Conservation (phyloP, 2,888 invertebrate genomes). For the Xestia c-nigrum region DNA sequence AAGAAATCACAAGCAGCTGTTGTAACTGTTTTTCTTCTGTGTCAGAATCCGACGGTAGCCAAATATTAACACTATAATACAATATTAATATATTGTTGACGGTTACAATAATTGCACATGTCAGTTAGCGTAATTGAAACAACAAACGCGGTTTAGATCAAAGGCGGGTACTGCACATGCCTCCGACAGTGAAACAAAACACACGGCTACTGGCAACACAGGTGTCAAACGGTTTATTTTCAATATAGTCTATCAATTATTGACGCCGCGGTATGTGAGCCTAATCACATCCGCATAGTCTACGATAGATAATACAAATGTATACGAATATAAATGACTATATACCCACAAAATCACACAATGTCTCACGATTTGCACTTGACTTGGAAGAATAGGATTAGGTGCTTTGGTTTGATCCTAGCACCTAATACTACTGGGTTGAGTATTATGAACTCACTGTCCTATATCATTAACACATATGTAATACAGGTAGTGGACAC, state of each 20-base stretch:
- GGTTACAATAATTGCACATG: conserved; percentile 35
- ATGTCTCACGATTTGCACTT: neutral
- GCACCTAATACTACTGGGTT: neutral
- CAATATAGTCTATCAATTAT: conserved; percentile 27
- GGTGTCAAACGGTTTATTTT: conserved; percentile 50
- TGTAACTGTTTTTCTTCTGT: conserved; percentile 30
- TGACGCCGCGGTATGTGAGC: neutral
- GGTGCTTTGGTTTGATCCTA: neutral
- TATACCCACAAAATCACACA: neutral
- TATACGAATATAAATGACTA: neutral
- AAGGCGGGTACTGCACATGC: conserved; percentile 21
- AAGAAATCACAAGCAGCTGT: conserved; percentile 22
- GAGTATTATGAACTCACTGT: conserved; percentile 4
- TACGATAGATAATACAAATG: conserved; percentile 1
- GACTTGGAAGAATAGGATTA: neutral
- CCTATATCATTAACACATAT: neutral
- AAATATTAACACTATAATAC: conserved; percentile 38
- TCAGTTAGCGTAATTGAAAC: conserved; percentile 19
- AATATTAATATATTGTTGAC: conserved; percentile 28
- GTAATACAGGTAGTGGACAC: conserved; percentile 7
- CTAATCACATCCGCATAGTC: conserved; percentile 36
- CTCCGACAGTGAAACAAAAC: conserved; percentile 22
- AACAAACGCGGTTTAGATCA: conserved; percentile 42
- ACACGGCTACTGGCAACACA: conserved; percentile 1
- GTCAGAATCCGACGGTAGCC: conserved; percentile 26